A percentile compares a stretch with the other conserved stretches of the same genome.
These are phyloP conservation scores for Falco biarmicus DNA, from an alignment of 2,797 vertebrate species.

Conservation along the genomic window DNA sequence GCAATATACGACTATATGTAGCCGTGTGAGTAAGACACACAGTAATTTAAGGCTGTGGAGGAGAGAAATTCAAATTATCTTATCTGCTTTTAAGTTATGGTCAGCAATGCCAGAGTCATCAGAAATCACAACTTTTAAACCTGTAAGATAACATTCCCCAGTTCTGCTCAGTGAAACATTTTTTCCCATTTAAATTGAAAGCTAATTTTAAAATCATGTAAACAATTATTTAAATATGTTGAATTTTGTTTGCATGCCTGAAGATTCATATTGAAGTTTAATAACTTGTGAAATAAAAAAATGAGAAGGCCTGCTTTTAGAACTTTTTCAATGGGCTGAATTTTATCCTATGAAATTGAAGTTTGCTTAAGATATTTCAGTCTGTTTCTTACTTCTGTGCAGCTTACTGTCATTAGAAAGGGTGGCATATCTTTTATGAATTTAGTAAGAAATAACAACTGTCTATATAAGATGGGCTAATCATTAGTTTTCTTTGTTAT, in stretches of 20 bases:
- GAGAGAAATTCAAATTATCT: not conserved
- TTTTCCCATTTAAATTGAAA: not conserved
- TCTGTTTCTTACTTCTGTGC: not conserved
- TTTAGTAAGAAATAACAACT: not conserved
- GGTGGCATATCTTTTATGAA: not conserved
- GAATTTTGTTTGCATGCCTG: not conserved
- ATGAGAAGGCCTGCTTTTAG: not conserved
- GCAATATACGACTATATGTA: not conserved
- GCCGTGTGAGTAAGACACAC: not conserved
- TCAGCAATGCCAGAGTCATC: not conserved
- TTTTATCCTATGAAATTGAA: not conserved
- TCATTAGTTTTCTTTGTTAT: not conserved
- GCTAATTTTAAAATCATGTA: not conserved
- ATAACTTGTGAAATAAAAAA: not conserved
- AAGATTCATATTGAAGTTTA: not conserved
- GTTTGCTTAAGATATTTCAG: not conserved
- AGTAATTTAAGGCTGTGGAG: not conserved
- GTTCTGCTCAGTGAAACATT: not conserved
- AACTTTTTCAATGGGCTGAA: not conserved
- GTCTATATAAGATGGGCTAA: not conserved
- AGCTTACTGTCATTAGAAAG: not conserved
- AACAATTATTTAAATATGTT: not conserved
- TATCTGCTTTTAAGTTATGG: not conserved
- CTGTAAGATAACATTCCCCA: not conserved
- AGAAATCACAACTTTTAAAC: not conserved